Conservation (phyloP, 2,113 vertebrate genomes). For the Daphoenositta chrysoptera region DNA sequence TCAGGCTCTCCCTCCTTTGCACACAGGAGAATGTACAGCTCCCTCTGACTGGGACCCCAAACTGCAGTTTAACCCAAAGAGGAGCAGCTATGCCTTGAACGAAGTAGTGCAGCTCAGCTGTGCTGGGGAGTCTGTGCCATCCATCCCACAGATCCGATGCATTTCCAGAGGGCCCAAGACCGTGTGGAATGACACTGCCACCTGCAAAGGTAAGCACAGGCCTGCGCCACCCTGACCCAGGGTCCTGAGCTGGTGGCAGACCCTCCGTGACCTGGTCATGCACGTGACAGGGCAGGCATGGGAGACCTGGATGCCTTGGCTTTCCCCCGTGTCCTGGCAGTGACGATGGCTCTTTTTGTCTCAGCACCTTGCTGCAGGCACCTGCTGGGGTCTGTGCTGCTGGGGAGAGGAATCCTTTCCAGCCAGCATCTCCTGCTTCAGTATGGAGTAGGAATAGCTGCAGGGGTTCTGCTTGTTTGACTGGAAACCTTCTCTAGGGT, state of each 20-base stretch:
- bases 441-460: not conserved
- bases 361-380: not conserved
- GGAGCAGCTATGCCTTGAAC: not conserved
- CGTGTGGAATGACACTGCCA: not conserved
- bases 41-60: not conserved
- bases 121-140: not conserved
- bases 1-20: not conserved
- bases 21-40: not conserved
- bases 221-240: not conserved
- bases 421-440: not conserved
- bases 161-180: not conserved
- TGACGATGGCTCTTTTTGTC: not conserved
- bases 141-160: not conserved
- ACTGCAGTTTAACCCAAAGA: fast-evolving
- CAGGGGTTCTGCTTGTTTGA: not conserved
- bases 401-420: not conserved
- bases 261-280: not conserved
- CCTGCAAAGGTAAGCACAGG: not conserved
- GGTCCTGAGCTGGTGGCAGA: not conserved
- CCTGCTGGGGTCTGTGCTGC: not conserved
- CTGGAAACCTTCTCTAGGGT: not conserved
- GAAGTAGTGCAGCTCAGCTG: not conserved
- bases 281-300: not conserved
- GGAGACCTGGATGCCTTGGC: too few species aligned
- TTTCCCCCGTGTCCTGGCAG: not conserved